Evolutionary conservation across 1,140 invertebrate genomes (phyloP), one percentile per base, ranked within the genome.

Genomic region (Pseudomyrmex gracilis): DNA sequence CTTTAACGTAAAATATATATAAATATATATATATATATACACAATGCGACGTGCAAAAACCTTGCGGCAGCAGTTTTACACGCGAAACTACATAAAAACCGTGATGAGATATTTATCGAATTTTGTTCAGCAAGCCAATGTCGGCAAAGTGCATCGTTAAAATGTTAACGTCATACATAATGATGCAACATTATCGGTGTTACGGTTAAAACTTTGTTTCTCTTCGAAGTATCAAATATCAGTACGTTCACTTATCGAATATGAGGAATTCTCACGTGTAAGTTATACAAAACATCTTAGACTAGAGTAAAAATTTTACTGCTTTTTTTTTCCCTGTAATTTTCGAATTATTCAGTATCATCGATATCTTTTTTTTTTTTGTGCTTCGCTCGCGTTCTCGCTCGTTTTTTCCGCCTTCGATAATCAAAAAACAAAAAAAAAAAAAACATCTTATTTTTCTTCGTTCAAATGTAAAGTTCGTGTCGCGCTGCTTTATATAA

Each of bases 401-500:
- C n/a, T n/a, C 9, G 9, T 43, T 20, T 0, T 9, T 10, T 68
- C 0, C 15, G n/a, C 15, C 13, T 13, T 58, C 13, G 47, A 47
- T 34, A 63, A 67, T 55, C 34, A 9, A 68, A 24, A 24, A 17
- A 74, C 7, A 60, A 17, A 60, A 22, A n/a, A n/a, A n/a, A n/a
- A n/a, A n/a, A n/a, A n/a, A n/a, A n/a, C n/a, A n/a, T 57, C 12
- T 58, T 47, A 34, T 47, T 58, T 13, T 45, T 12, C 13, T 71
- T n/a, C n/a, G 53, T 1, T 5, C 53, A 10, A 47, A 24, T 45
- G n/a, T 45, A n/a, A 12, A 80, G 51, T 80, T 78, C 76, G 53
- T 70, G 76, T 80, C 64, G 43, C 43, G 64, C 76, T 58, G 71
- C 74, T 87, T 88, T 88, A 88, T 87, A 87, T 88, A 88, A 88